A percentile compares a stretch with the other conserved stretches of the same genome.
Evolutionary conservation across 2,797 vertebrate species (phyloP).

Genomic region (Enteromius unitaeniatus): DNA sequence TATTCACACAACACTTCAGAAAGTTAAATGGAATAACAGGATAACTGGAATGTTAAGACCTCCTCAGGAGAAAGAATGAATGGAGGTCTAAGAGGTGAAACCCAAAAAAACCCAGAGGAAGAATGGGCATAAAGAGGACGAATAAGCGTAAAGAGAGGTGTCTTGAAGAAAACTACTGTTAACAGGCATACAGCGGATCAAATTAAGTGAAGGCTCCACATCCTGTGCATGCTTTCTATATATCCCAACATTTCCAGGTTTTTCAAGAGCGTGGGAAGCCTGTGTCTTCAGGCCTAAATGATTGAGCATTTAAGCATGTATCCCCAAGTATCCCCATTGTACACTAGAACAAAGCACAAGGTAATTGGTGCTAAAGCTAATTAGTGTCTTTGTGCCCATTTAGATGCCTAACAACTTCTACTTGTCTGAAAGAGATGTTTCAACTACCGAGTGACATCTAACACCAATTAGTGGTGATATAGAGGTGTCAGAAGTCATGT

Average conservation of each 20-base stretch:
- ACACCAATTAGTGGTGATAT: conserved; percentile 58
- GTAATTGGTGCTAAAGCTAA: conserved; percentile 2
- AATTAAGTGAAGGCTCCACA: neutral
- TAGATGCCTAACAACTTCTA: neutral
- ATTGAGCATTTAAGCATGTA: neutral
- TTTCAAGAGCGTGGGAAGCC: neutral
- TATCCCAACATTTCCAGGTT: neutral
- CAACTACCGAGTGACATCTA: conserved; percentile 53
- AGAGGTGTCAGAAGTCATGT: conserved; percentile 36
- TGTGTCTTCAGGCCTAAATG: neutral
- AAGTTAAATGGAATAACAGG: neutral
- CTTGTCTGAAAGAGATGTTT: conserved; percentile 10
- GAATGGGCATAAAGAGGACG: neutral
- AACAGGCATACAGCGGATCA: conserved; percentile 20
- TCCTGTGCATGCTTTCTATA: neutral
- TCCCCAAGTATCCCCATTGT: neutral
- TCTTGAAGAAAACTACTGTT: neutral
- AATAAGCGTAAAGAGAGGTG: neutral
- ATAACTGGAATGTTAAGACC: neutral
- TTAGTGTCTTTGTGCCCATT: conserved; percentile 5
- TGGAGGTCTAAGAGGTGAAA: conserved; percentile 18
- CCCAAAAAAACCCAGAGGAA: neutral
- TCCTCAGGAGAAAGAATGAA: conserved; percentile 10
- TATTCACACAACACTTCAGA: neutral
- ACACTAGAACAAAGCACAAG: neutral